phyloP scores from a whole-genome alignment of 2,888 invertebrate genomes.

The Tipula unca region DNA sequence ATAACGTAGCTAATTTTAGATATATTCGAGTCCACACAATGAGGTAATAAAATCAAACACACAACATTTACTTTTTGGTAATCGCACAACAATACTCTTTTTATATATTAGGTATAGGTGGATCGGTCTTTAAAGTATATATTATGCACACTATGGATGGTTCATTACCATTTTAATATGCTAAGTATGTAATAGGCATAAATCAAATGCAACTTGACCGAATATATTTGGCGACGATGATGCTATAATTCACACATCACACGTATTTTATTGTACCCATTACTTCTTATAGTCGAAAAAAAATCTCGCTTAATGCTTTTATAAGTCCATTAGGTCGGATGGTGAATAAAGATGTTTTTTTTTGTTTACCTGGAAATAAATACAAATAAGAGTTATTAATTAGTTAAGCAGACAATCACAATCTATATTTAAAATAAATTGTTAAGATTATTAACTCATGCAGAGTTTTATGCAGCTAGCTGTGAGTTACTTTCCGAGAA shows the following conservation, averaged over 20 bases:
- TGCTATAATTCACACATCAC: neutral
- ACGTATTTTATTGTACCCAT: neutral
- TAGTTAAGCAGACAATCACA: neutral
- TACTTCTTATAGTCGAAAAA: neutral
- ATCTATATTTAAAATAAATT: neutral
- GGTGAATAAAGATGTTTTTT: neutral
- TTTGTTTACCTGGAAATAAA: neutral
- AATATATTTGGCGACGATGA: neutral
- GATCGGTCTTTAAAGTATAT: too few species aligned
- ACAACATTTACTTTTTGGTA: neutral
- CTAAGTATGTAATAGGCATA: neutral
- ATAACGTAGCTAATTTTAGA: neutral
- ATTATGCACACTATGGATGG: too few species aligned
- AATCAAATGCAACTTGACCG: neutral
- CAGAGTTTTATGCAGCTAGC: neutral
- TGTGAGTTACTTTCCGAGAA: neutral
- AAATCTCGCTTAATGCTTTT: neutral
- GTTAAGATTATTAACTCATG: neutral
- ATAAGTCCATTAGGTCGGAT: neutral
- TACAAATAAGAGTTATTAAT: neutral
- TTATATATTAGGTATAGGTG: too few species aligned
- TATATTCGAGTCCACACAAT: neutral
- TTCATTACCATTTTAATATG: neutral
- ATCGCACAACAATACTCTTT: neutral
- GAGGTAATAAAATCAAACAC: neutral